Evolutionary conservation across 1,140 invertebrate species (phyloP).

Genomic region (Rhopalosiphum padi): DNA sequence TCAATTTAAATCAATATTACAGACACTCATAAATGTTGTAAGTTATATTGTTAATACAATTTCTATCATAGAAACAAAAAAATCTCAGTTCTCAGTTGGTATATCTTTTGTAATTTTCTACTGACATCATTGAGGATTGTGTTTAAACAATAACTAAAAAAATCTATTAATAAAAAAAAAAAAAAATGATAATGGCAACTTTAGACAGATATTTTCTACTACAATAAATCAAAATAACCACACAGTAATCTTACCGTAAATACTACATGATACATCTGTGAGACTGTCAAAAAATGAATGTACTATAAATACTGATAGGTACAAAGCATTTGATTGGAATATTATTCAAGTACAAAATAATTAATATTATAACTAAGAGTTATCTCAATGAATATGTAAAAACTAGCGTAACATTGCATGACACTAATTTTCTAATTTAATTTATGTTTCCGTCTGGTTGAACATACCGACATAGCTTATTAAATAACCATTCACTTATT

Average conservation of each 20-base stretch:
- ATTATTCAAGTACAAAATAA: not conserved
- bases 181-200: not conserved
- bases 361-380: not conserved
- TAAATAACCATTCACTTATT: too few relatives aligned
- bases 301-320: too few relatives aligned
- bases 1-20: not conserved
- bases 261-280: too few relatives aligned
- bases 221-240: not conserved
- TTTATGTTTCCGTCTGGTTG: not conserved
- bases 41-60: too few relatives aligned
- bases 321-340: not conserved
- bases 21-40: too few relatives aligned
- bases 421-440: not conserved
- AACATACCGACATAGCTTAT: too few relatives aligned
- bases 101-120: not conserved
- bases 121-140: not conserved
- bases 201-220: too few relatives aligned
- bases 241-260: not conserved
- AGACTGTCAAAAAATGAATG: not conserved
- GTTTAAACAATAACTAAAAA: not conserved
- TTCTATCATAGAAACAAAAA: not conserved
- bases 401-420: not conserved
- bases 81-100: not conserved
- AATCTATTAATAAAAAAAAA: too few relatives aligned
- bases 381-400: not conserved